Evolutionary conservation across 2,113 vertebrate genomes (phyloP), one percentile per base, ranked within the genome.

Genomic region (Irena cyanogastra): DNA sequence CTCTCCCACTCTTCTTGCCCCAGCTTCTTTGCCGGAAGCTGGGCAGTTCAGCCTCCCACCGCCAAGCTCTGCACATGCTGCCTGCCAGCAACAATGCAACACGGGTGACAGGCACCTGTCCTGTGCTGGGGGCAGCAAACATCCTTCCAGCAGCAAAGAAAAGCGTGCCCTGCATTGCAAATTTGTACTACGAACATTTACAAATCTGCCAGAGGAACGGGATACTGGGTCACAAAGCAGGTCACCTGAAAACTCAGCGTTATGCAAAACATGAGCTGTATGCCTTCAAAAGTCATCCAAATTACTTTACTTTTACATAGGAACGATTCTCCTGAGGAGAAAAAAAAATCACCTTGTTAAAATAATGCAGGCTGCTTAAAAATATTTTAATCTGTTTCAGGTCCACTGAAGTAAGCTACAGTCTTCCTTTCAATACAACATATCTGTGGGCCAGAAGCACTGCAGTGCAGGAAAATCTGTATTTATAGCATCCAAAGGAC

Each of bases 241-340:
- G 97, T 94, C 93, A 96, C 85, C 80, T 94, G 95, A 97, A 97
- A 97, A 96, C 92, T 96, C 95, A 96, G 96, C 70, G 1, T 95
- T 97, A 97, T 94, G 94, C 95, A 97, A 97, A 97, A 94, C 70
- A 72, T 4, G 13, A 94, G 87, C 79, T 0, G 3, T 52, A 26
- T 41, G 84, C 69, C 77, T 96, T 78, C 80, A 23, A n/a, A 93
- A 96, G 89, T 83, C 93, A 96, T 57, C 74, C 70, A 72, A 95
- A 93, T 95, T 94, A 85, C 63, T 91, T 93, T 20, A 95, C 60
- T 95, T 94, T 74, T 59, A 94, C 61, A 93, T 8, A 45, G 61
- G 18, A 89, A 84, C 78, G 93, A 93, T 87, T 81, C 63, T 72
- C 64, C 47, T 14, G 24, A 47, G 70, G 13, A 82, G 53, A 0